A percentile compares a stretch with the other conserved stretches of the same genome.
These are phyloP conservation scores for Chondrilla cf. caribensis DNA, from an alignment of 37 sponge, comb jelly and placozoan species.

Conservation along the genomic window DNA sequence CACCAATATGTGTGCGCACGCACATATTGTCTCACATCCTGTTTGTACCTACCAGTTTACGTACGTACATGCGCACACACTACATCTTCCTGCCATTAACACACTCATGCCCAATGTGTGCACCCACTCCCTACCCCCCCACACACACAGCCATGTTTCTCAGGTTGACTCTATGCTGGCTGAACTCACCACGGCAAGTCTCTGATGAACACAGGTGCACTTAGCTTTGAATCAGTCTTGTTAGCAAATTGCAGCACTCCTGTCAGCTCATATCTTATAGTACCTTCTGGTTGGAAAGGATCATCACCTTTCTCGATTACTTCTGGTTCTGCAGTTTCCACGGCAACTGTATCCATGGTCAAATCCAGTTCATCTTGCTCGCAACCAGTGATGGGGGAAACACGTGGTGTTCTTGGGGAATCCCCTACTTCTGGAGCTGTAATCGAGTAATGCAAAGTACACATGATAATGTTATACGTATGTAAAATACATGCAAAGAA, in stretches of 20 bases:
- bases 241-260: conserved; percentile 28
- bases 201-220: conserved; percentile 67
- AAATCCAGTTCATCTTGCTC: conserved; percentile 15
- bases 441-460: background rate
- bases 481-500: too few relatives aligned
- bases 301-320: conserved; percentile 35
- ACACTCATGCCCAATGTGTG: background rate
- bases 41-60: too few relatives aligned
- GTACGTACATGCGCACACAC: background rate
- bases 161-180: too few relatives aligned
- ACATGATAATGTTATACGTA: background rate
- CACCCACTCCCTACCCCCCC: too few relatives aligned
- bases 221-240: conserved; percentile 36
- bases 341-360: background rate
- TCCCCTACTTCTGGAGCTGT: conserved; percentile 22
- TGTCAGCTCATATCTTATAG: conserved; percentile 25
- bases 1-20: too few relatives aligned
- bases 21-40: too few relatives aligned
- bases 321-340: conserved; percentile 1
- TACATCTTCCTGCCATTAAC: too few relatives aligned
- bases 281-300: conserved; percentile 56
- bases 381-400: conserved; percentile 18
- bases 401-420: conserved; percentile 23
- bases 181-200: conserved; percentile 85
- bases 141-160: too few relatives aligned